Evolutionary conservation across 2,797 vertebrate species (phyloP).

Genomic region (Micrastur ruficollis): DNA sequence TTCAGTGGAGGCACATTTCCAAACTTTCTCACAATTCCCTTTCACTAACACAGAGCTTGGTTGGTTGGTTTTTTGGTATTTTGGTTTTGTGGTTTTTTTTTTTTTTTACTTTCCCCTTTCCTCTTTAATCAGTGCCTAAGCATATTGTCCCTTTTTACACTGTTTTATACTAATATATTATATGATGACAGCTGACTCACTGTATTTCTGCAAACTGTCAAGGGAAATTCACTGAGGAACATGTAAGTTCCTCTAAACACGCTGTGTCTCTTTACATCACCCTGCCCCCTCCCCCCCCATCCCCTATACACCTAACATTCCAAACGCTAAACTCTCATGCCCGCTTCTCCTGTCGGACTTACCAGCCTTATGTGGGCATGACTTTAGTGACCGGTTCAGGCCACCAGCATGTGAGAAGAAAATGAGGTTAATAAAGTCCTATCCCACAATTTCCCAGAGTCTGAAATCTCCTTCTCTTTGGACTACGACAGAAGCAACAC

Average conservation of each 20-base stretch:
- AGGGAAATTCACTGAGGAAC: constrained; percentile 34
- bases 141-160: constrained; percentile 66
- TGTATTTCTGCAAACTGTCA: constrained; percentile 63
- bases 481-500: not conserved
- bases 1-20: constrained; percentile 56
- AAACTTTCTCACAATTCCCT: constrained; percentile 55
- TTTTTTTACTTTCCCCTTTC: not conserved
- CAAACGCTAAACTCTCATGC: not conserved
- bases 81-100: not conserved
- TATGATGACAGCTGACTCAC: constrained; percentile 67
- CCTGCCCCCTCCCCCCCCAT: not conserved
- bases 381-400: not conserved
- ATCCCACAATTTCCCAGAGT: not conserved
- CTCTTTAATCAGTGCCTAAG: constrained; percentile 46
- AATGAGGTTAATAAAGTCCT: not conserved
- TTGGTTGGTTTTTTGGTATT: not conserved
- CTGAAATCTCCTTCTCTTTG: not conserved
- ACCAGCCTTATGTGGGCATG: not conserved
- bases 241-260: constrained; percentile 30
- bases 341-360: not conserved
- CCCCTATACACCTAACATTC: not conserved
- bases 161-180: constrained; percentile 64
- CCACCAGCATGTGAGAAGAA: not conserved
- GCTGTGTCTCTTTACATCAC: constrained; percentile 4
- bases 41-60: constrained; percentile 46